Evolutionary conservation across 2,113 vertebrate species (phyloP), one percentile per base, ranked within the genome.

Genomic region (Psilopogon haemacephalus): DNA sequence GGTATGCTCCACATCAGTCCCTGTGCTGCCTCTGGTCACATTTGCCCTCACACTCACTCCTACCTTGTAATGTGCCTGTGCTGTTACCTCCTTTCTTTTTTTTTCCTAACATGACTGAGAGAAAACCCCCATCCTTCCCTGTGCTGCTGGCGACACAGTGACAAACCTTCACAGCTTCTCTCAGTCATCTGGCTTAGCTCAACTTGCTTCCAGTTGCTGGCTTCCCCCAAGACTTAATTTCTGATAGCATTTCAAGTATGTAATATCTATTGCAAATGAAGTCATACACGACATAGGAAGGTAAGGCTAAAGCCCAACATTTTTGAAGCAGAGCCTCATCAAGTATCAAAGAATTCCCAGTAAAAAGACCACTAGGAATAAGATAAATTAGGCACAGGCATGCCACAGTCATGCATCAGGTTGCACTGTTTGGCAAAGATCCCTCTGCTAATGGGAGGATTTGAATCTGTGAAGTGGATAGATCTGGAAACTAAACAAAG

Each of bases 91-190:
- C 62, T 38, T 17, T 86, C 5, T 62, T 38, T 19, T 86, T 82
- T 55, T 24, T 26, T 7, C 48, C 48, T 50, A 78, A 62, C 1
- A 1, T 15, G 46, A 69, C 50, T 56, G 33, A 0, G 1, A 17
- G 37, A 73, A 89, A 60, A 79, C 54, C 42, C 16, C 17, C 50
- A 84, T 26, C 58, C 46, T 75, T 67, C 73, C 52, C 81, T 37
- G 56, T 0, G 15, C 81, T 89, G 70, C 77, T 35, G 50, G 67
- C 6, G 0, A 59, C 0, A 0, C 14, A 19, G 11, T 8, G 55
- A 89, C 81, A 92, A 86, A 87, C 77, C 71, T 93, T 76, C 63
- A 38, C 60, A 38, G 55, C 44, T 74, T 62, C 77, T 84, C 90
- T 87, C 67, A 76, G 68, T 75, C 72, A 55, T 52, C 74, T 33